Conservation (phyloP, 1,140 invertebrate genomes). For the Protaetia brevitarsis region DNA sequence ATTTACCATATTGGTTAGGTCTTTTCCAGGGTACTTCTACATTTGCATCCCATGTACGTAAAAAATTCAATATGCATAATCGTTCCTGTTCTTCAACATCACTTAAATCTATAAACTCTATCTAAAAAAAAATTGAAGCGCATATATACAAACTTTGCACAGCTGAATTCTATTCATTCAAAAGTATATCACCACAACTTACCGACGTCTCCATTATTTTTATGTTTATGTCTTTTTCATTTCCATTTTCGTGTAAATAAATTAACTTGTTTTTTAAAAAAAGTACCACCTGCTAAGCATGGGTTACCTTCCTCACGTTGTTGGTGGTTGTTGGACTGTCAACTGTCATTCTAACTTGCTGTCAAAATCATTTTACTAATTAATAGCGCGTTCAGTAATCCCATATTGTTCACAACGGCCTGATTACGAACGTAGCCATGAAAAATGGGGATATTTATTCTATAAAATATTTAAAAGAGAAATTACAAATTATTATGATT, state of each 20-base stretch:
- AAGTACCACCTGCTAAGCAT: conserved; percentile 15
- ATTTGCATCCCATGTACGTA: conserved; percentile 34
- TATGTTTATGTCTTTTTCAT: not conserved
- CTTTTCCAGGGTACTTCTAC: conserved; percentile 41
- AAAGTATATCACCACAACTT: not conserved
- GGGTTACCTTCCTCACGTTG: conserved; percentile 24
- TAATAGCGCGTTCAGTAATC: too few relatives aligned
- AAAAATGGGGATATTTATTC: too few relatives aligned
- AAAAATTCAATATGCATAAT: conserved; percentile 34
- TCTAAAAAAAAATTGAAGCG: not conserved
- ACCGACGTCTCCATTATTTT: conserved; percentile 6
- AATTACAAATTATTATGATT: too few relatives aligned
- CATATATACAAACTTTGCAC: not conserved
- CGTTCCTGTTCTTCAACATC: conserved; percentile 42
- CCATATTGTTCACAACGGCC: too few relatives aligned
- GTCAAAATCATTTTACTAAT: too few relatives aligned
- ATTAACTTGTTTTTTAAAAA: not conserved
- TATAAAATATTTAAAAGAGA: too few relatives aligned
- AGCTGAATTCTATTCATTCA: not conserved
- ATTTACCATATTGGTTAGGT: not conserved
- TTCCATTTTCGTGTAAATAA: not conserved
- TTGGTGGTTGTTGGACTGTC: not conserved
- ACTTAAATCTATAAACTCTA: conserved; percentile 43
- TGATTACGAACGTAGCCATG: too few relatives aligned
- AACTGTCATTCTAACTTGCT: conserved; percentile 18